Evolutionary conservation across 2,113 vertebrate species (phyloP).

Genomic region (Raja brachyura): DNA sequence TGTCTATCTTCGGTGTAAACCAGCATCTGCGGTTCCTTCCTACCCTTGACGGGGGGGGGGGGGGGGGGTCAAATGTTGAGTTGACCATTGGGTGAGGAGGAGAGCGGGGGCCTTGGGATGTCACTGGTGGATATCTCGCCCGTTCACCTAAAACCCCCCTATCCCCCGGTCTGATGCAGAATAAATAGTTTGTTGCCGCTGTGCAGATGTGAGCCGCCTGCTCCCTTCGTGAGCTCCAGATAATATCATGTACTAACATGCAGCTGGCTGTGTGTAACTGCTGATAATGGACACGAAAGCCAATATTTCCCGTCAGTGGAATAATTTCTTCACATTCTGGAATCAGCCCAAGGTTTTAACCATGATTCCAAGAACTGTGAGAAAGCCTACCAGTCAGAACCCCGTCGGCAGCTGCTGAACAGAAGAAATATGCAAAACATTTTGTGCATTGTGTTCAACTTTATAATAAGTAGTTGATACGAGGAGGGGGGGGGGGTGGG

Average conservation of each 20-base stretch:
- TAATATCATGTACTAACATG: conserved; percentile 7
- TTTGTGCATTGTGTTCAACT: not conserved
- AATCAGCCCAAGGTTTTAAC: not conserved
- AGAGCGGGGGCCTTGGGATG: not conserved
- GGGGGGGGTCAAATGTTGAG: no score
- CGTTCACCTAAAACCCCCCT: no score
- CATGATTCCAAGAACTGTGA: conserved; percentile 4
- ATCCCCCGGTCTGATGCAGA: not conserved
- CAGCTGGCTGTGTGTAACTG: not conserved
- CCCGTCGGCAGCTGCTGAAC: not conserved
- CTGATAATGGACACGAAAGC: conserved; percentile 1
- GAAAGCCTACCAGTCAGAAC: not conserved
- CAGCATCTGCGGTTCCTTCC: no score
- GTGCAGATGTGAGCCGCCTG: not conserved
- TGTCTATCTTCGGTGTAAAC: no score
- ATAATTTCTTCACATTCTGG: conserved; percentile 2
- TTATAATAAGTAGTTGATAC: not conserved
- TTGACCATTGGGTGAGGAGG: not conserved
- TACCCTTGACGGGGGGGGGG: no score
- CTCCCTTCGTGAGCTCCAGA: not conserved
- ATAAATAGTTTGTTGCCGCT: no score
- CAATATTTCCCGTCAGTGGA: conserved; percentile 24
- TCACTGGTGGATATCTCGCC: not conserved
- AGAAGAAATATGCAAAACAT: conserved; percentile 1
- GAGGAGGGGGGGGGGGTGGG: no score